Evolutionary conservation across 1,140 invertebrate species (phyloP).

Genomic region (Megalopta genalis): DNA sequence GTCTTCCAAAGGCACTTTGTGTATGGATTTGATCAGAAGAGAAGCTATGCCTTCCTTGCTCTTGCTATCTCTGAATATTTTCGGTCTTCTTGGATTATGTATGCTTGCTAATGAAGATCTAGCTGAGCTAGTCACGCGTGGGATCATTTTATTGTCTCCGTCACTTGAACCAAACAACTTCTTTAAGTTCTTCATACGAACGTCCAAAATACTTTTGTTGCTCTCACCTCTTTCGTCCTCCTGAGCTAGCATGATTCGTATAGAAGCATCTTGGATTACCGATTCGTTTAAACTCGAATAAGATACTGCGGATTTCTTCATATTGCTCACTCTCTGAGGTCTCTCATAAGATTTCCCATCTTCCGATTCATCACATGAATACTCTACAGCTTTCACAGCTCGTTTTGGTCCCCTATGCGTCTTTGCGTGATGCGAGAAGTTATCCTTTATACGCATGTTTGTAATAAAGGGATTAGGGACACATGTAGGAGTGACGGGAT

Average conservation of each 20-base stretch:
- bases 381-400: background rate
- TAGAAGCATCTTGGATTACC: constrained; percentile 71
- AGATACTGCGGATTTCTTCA: constrained; percentile 39
- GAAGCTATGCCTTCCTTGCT: constrained; percentile 83
- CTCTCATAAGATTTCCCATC: background rate
- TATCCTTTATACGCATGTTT: constrained; percentile 28
- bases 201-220: constrained; percentile 77
- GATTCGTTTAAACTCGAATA: constrained; percentile 68
- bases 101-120: constrained; percentile 56
- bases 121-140: constrained; percentile 33
- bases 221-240: constrained; percentile 81
- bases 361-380: background rate
- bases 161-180: constrained; percentile 67
- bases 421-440: background rate
- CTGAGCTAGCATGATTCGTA: constrained; percentile 79
- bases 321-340: too few relatives aligned
- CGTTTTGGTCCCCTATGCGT: background rate
- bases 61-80: constrained; percentile 81
- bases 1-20: constrained; percentile 80
- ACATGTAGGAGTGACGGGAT: constrained; percentile 52
- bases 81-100: constrained; percentile 64
- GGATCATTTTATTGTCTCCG: background rate
- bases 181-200: constrained; percentile 81
- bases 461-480: constrained; percentile 23
- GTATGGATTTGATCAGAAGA: constrained; percentile 83